A percentile compares a stretch with the other conserved stretches of the same genome.
Conservation (phyloP, 2,113 vertebrate species). For the Herpetotheres cachinnans region DNA sequence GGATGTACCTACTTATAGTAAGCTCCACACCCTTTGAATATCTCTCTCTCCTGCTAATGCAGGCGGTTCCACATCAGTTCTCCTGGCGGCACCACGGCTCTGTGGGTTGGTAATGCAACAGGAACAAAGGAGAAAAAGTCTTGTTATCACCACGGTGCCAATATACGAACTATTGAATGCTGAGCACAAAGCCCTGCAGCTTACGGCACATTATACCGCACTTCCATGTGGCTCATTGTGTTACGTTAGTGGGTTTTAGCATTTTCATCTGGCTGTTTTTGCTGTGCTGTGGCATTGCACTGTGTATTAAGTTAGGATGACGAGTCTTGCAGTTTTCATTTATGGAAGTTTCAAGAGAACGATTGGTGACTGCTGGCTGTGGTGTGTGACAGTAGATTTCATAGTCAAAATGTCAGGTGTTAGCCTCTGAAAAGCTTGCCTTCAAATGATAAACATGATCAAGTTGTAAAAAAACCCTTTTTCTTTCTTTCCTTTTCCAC, state of each 20-base stretch:
- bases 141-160: background rate
- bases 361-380: background rate
- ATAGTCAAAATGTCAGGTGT: background rate
- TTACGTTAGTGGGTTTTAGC: background rate
- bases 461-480: background rate
- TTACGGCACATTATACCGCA: background rate
- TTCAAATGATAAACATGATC: background rate
- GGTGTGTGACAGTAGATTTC: background rate
- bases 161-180: background rate
- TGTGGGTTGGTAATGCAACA: background rate
- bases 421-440: background rate
- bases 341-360: background rate
- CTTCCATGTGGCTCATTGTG: fast-evolving
- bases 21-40: background rate
- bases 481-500: background rate
- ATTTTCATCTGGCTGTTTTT: background rate
- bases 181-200: background rate
- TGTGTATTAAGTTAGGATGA: background rate
- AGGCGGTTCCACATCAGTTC: background rate
- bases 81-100: background rate
- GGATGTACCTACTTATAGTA: background rate
- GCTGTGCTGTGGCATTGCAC: background rate
- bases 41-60: background rate
- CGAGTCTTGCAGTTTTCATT: background rate
- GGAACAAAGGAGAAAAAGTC: background rate